These are phyloP conservation scores for Hipparchia sbordonii DNA, from an alignment of 2,888 invertebrate species.

Conservation along the genomic window DNA sequence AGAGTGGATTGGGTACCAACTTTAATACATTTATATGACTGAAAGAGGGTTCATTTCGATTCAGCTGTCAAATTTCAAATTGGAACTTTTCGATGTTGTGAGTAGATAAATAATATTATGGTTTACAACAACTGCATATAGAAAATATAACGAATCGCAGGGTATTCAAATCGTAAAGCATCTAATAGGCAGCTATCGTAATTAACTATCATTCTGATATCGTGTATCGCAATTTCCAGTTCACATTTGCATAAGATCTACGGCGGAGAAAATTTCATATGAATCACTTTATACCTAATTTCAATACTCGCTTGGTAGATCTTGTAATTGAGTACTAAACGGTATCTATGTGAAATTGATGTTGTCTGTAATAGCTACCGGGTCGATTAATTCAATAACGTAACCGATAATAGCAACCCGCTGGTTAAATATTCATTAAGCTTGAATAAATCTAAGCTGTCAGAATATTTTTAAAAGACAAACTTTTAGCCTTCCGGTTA, in stretches of 20 bases:
- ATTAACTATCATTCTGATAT: conserved; percentile 19
- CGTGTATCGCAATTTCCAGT: conserved; percentile 19
- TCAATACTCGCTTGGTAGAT: conserved; percentile 29
- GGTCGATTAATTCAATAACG: conserved; percentile 28
- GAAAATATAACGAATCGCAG: background rate
- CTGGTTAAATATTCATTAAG: conserved; percentile 17
- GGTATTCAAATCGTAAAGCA: conserved; percentile 3
- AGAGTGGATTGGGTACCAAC: no score
- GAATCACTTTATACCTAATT: conserved; percentile 32
- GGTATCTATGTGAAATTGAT: conserved; percentile 22
- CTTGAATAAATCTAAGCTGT: background rate
- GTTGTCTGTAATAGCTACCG: conserved; percentile 12
- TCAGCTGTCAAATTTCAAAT: no score
- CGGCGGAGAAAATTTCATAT: conserved; percentile 29
- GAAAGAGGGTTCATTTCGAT: no score
- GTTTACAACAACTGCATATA: no score
- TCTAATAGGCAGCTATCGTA: conserved; percentile 11
- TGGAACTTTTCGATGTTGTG: no score
- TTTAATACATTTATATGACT: no score
- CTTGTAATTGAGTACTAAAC: conserved; percentile 27
- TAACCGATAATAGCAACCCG: conserved; percentile 3
- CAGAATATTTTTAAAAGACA: background rate
- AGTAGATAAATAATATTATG: no score
- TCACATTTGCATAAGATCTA: conserved; percentile 33
- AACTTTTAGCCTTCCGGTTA: no score